Conservation (phyloP, 1,140 invertebrate genomes). For the Drosophila ohnishii region DNA sequence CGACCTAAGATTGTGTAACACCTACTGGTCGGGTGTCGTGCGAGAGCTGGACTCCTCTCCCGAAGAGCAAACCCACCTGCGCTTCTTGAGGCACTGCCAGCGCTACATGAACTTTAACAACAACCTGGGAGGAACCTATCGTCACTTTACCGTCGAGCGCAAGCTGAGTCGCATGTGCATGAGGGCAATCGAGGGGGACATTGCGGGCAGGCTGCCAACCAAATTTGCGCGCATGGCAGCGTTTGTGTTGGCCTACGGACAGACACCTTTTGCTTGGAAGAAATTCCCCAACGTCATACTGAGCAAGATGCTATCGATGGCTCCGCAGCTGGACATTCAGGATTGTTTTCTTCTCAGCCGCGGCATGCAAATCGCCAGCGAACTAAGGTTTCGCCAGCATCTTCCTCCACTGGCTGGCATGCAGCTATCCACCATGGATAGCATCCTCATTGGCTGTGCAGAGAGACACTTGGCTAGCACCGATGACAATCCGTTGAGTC, state of each 20-base stretch:
- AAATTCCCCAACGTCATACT: constrained; percentile 76
- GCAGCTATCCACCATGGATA: constrained; percentile 73
- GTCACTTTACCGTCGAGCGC: constrained; percentile 83
- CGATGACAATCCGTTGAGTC: constrained; percentile 42
- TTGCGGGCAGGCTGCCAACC: constrained; percentile 72
- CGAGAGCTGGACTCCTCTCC: constrained; percentile 54
- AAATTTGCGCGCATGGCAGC: constrained; percentile 81
- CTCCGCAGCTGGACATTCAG: constrained; percentile 68
- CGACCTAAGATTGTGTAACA: constrained; percentile 79
- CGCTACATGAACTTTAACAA: constrained; percentile 85
- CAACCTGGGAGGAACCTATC: constrained; percentile 83
- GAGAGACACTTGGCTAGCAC: constrained; percentile 53
- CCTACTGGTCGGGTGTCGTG: constrained; percentile 81
- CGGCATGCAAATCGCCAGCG: constrained; percentile 75
- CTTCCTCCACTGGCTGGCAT: constrained; percentile 49
- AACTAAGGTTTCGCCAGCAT: constrained; percentile 69
- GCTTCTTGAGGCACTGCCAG: constrained; percentile 81
- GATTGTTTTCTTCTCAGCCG: constrained; percentile 82
- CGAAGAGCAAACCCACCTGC: constrained; percentile 57
- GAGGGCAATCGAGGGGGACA: constrained; percentile 75
- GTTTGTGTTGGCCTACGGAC: constrained; percentile 84
- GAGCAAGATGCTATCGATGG: constrained; percentile 73
- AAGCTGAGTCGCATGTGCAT: constrained; percentile 80
- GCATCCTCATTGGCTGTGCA: constrained; percentile 59
- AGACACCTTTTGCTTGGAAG: constrained; percentile 65